Base-by-base conservation (phyloP, 2,113 vertebrate genomes). In the Nycticebus coucang region DNA sequence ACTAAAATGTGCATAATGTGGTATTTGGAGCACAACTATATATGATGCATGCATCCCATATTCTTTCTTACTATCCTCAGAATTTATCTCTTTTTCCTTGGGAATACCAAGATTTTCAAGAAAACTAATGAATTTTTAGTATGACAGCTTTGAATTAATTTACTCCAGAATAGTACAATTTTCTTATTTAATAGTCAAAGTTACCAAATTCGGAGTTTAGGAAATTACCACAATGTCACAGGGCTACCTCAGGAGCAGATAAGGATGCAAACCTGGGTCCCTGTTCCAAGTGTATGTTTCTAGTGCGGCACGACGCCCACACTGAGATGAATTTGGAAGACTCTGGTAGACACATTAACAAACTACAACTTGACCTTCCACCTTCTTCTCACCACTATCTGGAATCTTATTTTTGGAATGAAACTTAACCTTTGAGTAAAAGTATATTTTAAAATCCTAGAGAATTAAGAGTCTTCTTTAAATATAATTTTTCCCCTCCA, bases 391-490 rank as follows among this genome's bases (percentile, higher is more conserved):
- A 84, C 11, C n/a, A 21, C 62, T 88, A 37, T 22, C 55, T 84
- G 33, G 41, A 91, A 74, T 64, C 13, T 69, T 74, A 80, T 22
- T 85, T 85, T 92, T 60, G 55, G 12, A 57, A 74, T 55, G 5
- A 21, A 55, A n/a, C 12, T 78, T 86, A 68, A 68, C 57, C 50
- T 89, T 82, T 59, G 57, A 85, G 12, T 91, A 82, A 28, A 93
- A 91, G n/a, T 45, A n/a, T 35, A 79, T 69, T 93, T 91, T 53
- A 21, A 66, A 93, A 78, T 81, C 19, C 28, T n/a, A 55, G 45
- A 90, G 2, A 88, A 80, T 85, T 30, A 77, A 92, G 77, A 87
- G 55, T 72, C 22, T 50, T 68, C 57, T 95, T 75, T 41, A 83
- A 82, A 80, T 30, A 35, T 7, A 80, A 9, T 45, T 72, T 30